Conservation (phyloP, 1,140 invertebrate species). For the Dendrolimus punctatus region DNA sequence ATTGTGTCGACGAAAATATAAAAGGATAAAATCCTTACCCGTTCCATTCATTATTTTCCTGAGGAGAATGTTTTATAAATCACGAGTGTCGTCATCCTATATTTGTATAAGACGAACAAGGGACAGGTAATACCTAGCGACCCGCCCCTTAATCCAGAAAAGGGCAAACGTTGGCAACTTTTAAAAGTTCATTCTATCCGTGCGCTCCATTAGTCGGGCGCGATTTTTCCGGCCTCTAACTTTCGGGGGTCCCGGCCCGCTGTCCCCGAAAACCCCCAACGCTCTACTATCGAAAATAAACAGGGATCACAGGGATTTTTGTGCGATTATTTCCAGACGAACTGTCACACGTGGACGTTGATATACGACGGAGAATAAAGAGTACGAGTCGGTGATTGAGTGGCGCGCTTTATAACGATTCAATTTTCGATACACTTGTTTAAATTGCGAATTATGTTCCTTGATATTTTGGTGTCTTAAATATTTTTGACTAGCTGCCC, state of each 20-base stretch:
- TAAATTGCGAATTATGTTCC: too few species aligned
- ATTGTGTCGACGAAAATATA: too few species aligned
- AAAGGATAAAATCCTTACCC: too few species aligned
- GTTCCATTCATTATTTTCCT: too few species aligned
- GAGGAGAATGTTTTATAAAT: too few species aligned
- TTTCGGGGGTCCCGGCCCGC: slow-evolving; percentile 12
- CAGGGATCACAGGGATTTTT: slow-evolving; percentile 12
- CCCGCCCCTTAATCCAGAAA: slow-evolving; percentile 1
- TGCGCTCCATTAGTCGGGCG: slow-evolving; percentile 47
- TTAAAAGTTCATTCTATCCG: slow-evolving; percentile 39
- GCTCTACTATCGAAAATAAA: slow-evolving; percentile 23
- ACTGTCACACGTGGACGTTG: slow-evolving; percentile 5
- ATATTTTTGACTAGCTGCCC: too few species aligned
- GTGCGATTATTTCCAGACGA: slow-evolving; percentile 8
- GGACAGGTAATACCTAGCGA: slow-evolving; percentile 2
- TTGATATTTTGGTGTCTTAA: too few species aligned
- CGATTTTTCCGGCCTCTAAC: slow-evolving; percentile 32
- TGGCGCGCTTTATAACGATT: background rate
- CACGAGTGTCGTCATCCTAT: too few species aligned
- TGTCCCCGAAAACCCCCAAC: slow-evolving; percentile 11
- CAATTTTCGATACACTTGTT: too few species aligned
- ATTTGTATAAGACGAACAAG: too few species aligned
- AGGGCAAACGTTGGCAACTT: slow-evolving; percentile 28
- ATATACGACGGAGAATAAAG: slow-evolving; percentile 2
- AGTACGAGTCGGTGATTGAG: background rate